phyloP scores from a whole-genome alignment of 2,888 invertebrate genomes.

The Conus canariensis region DNA sequence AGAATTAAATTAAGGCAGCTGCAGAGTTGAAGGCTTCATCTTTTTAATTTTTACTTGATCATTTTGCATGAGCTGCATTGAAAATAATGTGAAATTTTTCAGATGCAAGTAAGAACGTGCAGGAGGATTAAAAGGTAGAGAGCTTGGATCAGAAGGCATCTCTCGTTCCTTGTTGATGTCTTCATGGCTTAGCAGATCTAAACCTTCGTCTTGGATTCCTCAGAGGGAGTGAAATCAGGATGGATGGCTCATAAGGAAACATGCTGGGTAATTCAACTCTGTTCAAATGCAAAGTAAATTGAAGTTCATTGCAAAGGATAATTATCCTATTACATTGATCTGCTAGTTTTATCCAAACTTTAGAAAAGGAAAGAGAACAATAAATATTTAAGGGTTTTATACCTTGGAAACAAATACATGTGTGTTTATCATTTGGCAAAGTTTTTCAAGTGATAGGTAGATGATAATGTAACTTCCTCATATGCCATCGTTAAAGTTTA shows the following conservation, averaged over 20 bases:
- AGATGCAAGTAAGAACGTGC: conserved; percentile 41
- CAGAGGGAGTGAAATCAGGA: background rate
- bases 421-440: too few species aligned
- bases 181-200: conserved; percentile 22
- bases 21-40: background rate
- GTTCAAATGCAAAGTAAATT: background rate
- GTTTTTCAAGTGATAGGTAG: too few species aligned
- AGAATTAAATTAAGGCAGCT: background rate
- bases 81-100: conserved; percentile 34
- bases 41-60: background rate
- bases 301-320: background rate
- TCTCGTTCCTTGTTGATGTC: conserved; percentile 10
- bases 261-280: conserved; percentile 3
- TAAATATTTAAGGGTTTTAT: too few species aligned
- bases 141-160: conserved; percentile 22
- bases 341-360: background rate
- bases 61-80: background rate
- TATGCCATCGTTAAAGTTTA: too few species aligned
- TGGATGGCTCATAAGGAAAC: conserved; percentile 26
- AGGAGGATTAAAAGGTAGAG: conserved; percentile 23
- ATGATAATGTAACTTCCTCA: too few species aligned
- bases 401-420: too few species aligned
- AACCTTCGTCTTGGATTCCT: too few species aligned
- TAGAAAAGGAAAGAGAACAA: background rate
- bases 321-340: too few species aligned